phyloP scores from a whole-genome alignment of 2,797 vertebrate species.

The Macroramphosus scolopax region DNA sequence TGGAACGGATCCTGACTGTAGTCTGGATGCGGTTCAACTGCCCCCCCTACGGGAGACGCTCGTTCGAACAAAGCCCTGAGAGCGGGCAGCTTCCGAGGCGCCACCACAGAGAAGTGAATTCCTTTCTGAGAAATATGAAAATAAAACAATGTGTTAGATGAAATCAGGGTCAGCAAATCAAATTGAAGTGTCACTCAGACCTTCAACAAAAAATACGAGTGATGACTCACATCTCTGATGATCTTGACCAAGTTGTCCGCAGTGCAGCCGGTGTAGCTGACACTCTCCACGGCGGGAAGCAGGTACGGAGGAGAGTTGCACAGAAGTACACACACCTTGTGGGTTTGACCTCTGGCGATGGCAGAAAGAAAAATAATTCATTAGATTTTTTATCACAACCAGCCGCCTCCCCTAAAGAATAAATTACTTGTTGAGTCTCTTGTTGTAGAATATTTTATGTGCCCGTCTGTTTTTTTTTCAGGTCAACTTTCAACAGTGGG shows the following conservation, averaged over 20 bases:
- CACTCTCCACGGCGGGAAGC: slow-evolving; percentile 90
- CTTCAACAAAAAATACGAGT: background rate
- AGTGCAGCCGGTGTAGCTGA: slow-evolving; percentile 89
- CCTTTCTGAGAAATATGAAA: slow-evolving; percentile 74
- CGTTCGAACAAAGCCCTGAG: slow-evolving; percentile 86
- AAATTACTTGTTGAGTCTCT: no score
- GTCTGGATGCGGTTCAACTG: slow-evolving; percentile 81
- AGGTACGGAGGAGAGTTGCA: slow-evolving; percentile 92
- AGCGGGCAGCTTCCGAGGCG: slow-evolving; percentile 88
- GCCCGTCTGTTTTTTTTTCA: no score
- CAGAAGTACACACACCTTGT: slow-evolving; percentile 90
- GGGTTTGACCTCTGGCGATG: slow-evolving; percentile 84
- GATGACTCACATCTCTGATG: slow-evolving; percentile 85
- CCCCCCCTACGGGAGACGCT: slow-evolving; percentile 77
- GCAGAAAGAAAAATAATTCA: no score
- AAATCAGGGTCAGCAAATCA: no score
- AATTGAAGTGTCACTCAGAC: no score
- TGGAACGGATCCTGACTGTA: slow-evolving; percentile 91
- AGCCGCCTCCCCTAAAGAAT: no score
- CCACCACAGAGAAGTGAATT: slow-evolving; percentile 91
- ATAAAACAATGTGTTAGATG: no score
- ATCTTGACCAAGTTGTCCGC: slow-evolving; percentile 89
- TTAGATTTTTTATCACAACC: no score
- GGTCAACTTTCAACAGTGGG: no score
- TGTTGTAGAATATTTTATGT: no score